Evolutionary conservation across 1,140 invertebrate species (phyloP).

Genomic region (Pachyrhynchus sulphureomaculatus): DNA sequence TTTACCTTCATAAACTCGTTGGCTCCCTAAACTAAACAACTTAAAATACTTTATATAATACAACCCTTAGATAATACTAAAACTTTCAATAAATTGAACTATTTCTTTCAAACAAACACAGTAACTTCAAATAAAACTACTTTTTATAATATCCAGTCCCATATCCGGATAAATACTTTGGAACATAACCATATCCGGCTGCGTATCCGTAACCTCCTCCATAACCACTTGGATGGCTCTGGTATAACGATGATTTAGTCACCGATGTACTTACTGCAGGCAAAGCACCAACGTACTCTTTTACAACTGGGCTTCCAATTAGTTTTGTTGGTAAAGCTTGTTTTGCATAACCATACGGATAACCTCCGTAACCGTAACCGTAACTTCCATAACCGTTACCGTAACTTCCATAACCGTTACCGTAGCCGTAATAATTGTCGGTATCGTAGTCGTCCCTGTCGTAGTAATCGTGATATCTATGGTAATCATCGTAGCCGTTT

Average conservation of each 20-base stretch:
- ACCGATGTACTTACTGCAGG: neutral
- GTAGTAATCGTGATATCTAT: no score
- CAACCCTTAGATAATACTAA: no score
- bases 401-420: no score
- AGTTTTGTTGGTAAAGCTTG: neutral
- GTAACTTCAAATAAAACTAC: no score
- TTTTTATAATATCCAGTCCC: no score
- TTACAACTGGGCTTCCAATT: neutral
- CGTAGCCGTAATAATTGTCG: neutral
- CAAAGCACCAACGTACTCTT: neutral
- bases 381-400: neutral
- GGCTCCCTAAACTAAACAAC: no score
- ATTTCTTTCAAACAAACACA: no score
- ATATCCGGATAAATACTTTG: no score
- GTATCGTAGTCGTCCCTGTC: neutral
- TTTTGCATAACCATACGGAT: neutral
- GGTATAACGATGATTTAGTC: neutral
- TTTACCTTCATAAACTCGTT: no score
- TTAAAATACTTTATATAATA: no score
- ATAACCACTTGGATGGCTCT: neutral
- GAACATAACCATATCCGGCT: neutral
- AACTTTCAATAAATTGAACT: no score
- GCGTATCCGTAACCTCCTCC: neutral
- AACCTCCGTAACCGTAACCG: neutral
- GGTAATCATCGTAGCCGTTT: neutral